Evolutionary conservation across 2,113 vertebrate genomes (phyloP).

Genomic region (Cryptomyrus ogoouensis): DNA sequence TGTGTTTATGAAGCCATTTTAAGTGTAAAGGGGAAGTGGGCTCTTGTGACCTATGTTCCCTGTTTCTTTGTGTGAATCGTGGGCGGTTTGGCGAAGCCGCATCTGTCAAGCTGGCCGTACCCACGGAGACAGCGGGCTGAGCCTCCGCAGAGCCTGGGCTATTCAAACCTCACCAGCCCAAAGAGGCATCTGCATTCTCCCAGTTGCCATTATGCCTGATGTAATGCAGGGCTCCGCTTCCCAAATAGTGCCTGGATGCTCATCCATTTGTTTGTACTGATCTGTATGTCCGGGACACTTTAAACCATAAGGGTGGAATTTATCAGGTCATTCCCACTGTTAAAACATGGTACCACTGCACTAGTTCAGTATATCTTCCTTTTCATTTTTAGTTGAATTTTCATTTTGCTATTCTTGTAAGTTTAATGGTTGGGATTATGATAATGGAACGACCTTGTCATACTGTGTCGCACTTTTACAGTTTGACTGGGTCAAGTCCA

Average conservation of each 20-base stretch:
- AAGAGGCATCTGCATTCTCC: not conserved
- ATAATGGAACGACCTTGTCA: not conserved
- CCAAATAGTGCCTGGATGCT: not conserved
- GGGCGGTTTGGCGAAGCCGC: not conserved
- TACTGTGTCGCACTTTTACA: not conserved
- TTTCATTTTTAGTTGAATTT: not conserved
- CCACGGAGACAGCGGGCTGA: not conserved
- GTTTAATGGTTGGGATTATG: not conserved
- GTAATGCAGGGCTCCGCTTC: not conserved
- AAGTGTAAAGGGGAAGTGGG: not conserved
- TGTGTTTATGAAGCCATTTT: not conserved
- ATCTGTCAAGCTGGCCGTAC: not conserved
- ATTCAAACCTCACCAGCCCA: not conserved
- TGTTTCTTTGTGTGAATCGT: not conserved
- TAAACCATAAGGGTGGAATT: not conserved
- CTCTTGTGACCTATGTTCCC: not conserved
- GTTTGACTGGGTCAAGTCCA: not conserved
- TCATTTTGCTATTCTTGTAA: not conserved
- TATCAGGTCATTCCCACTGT: not conserved
- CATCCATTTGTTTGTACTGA: not conserved
- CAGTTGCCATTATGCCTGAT: not conserved
- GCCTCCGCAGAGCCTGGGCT: not conserved
- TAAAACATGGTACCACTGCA: not conserved
- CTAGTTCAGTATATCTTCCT: not conserved
- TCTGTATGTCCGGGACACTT: not conserved